Percentiles rank a stretch among this genome's conserved stretches.
Conservation (phyloP, 2,797 vertebrate species). For the Aldrovandia affinis region DNA sequence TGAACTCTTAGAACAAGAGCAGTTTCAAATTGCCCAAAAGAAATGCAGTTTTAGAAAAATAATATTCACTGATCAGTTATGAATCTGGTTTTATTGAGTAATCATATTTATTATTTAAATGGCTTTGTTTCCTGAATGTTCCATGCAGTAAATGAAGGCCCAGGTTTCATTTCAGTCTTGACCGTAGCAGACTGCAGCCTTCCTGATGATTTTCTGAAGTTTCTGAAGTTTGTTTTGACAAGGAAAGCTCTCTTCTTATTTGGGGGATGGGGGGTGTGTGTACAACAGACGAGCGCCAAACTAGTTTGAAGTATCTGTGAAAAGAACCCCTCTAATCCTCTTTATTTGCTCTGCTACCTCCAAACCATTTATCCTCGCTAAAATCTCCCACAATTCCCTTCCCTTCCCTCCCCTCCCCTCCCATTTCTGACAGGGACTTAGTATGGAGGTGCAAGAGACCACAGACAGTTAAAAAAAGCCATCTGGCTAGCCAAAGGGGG, state of each 20-base stretch:
- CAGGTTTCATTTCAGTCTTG: neutral
- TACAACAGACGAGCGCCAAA: constrained; percentile 64
- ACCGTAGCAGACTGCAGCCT: neutral
- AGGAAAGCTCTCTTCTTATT: constrained; percentile 12
- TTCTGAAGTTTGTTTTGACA: constrained; percentile 3
- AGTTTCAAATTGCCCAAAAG: neutral
- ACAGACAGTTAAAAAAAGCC: constrained; percentile 92
- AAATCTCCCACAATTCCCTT: constrained; percentile 57
- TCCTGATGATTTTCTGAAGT: constrained; percentile 1
- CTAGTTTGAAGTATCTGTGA: constrained; percentile 80
- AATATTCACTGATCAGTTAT: neutral
- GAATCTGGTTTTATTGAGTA: neutral
- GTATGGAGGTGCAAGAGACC: constrained; percentile 93
- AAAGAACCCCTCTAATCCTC: constrained; percentile 89
- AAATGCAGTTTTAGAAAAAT: neutral
- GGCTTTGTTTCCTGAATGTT: neutral
- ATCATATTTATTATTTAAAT: neutral
- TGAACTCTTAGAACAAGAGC: no score
- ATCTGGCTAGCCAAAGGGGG: constrained; percentile 80
- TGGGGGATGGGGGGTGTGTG: constrained; percentile 29
- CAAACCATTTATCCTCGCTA: constrained; percentile 96
- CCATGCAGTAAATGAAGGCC: neutral
- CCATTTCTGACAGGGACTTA: constrained; percentile 80
- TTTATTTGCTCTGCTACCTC: constrained; percentile 93
- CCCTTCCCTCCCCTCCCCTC: constrained; percentile 43